phyloP scores from a whole-genome alignment of 2,888 invertebrate genomes.

The Cantharis flavilabris region DNA sequence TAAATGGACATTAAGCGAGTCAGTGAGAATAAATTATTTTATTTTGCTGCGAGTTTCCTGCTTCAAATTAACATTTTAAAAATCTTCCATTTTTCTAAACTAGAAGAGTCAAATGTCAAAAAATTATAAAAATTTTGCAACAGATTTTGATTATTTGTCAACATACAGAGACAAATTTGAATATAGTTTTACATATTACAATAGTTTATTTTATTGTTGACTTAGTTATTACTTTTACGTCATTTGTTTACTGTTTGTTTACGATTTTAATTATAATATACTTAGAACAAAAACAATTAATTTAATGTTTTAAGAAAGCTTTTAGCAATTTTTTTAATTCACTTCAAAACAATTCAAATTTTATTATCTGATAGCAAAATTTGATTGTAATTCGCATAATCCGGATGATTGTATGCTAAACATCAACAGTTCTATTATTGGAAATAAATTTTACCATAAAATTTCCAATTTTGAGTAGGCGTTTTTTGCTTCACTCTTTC shows the following conservation, averaged over 20 bases:
- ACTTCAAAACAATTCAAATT: no score
- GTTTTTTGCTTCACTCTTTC: no score
- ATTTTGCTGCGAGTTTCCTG: neutral
- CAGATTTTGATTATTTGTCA: neutral
- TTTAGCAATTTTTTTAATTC: neutral
- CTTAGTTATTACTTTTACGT: neutral
- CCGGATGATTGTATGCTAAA: no score
- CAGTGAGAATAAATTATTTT: neutral
- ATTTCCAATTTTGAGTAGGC: no score
- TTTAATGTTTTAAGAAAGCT: neutral
- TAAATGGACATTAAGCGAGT: neutral
- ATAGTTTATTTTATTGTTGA: neutral
- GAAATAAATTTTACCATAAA: no score
- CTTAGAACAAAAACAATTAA: neutral
- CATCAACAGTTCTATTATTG: no score
- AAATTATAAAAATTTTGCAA: neutral
- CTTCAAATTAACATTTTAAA: neutral
- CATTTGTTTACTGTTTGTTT: neutral
- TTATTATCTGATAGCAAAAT: no score
- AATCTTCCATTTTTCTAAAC: neutral
- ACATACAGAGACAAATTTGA: neutral
- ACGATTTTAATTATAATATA: neutral
- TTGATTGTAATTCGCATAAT: no score
- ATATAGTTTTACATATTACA: neutral
- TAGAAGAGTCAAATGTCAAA: neutral